Evolutionary conservation across 2,797 vertebrate genomes (phyloP), one percentile per base, ranked within the genome.

Genomic region (Australoheros facetus): DNA sequence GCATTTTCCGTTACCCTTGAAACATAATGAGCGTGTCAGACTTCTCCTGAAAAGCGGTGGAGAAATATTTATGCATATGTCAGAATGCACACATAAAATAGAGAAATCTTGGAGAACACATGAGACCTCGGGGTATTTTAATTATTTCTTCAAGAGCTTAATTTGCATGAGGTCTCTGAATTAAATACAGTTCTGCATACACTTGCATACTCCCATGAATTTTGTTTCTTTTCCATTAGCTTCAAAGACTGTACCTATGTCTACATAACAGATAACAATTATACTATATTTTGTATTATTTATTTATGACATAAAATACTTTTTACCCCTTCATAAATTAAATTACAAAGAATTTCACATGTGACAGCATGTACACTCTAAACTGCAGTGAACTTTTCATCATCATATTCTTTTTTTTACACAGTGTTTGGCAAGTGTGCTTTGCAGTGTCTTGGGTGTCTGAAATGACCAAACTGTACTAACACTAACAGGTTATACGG

Each of bases 1-100:
- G 45, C 26, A 14, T 60, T 51, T 56, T 48, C 32, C 19, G 72
- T 77, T 77, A 78, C 56, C 75, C 80, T 81, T 86, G 56, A 85
- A 88, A 80, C 59, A 71, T 42, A 59, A 81, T 78, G 39, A 54
- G 2, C 56, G 6, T 37, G 34, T 66, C 19, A 13, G 73, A 48
- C 6, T 11, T 75, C 5, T 48, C 12, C 4, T 48, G 42, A 55
- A 57, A 57, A 56, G 45, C n/a, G 1, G 21, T 45, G 7, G 23
- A 34, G 5, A 56, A 23, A 58, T 17, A 62, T 51, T 48, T 60
- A 21, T 21, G 32, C 26, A 6, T 19, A 23, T 16, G 19, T 11
- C 21, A 73, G 10, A 76, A 30, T 34, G 16, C 14, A 54, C 13
- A 39, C 30, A 71, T 37, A 7, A 28, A 56, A n/a, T 42, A 30